phyloP scores from a whole-genome alignment of 2,797 vertebrate species.

The Sebastes itinus region DNA sequence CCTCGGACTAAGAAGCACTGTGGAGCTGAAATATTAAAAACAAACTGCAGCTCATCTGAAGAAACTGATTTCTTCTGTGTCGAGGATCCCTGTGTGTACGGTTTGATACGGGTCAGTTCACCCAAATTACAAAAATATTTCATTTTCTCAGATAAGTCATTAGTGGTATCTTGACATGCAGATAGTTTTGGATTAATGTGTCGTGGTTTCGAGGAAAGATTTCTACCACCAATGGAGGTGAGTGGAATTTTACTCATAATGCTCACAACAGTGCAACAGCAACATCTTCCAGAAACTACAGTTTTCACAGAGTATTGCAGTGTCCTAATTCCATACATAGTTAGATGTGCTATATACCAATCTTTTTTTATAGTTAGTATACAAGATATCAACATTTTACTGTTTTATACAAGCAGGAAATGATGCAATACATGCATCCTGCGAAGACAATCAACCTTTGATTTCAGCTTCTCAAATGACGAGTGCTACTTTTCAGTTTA shows the following conservation, averaged over 20 bases:
- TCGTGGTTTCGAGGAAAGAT: neutral
- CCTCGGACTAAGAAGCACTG: slow-evolving; percentile 8
- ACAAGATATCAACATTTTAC: neutral
- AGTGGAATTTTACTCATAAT: neutral
- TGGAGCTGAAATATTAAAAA: neutral
- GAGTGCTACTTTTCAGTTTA: neutral
- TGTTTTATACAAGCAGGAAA: neutral
- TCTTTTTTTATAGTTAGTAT: neutral
- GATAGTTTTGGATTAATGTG: neutral
- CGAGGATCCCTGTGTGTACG: neutral
- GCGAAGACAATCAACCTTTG: neutral
- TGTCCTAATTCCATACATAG: neutral
- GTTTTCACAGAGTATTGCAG: neutral
- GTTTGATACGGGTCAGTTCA: slow-evolving; percentile 8
- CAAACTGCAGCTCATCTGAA: slow-evolving; percentile 20
- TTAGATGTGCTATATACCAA: neutral
- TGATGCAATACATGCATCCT: neutral
- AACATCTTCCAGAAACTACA: neutral
- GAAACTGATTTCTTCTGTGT: neutral
- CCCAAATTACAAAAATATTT: neutral
- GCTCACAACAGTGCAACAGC: neutral
- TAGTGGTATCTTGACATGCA: neutral
- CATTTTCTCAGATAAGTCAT: neutral
- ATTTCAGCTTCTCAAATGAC: neutral
- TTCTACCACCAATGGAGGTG: neutral